Base-by-base conservation (phyloP, 2,113 vertebrate genomes). In the Cryptotis parvus region DNA sequence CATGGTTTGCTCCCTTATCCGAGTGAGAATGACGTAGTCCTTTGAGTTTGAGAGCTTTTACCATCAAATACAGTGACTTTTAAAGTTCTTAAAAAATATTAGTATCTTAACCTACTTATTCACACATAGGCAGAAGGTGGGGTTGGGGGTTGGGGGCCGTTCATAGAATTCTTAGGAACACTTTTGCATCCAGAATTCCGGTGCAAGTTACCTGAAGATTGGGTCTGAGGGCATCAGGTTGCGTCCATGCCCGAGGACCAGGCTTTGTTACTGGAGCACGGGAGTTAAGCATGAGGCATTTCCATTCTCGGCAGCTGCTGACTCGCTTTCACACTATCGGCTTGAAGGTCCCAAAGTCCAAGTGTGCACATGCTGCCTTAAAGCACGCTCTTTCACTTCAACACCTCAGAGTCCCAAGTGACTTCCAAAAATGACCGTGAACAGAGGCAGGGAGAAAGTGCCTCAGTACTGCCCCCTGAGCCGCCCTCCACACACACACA, bases 41-140 rank as follows among this genome's bases (percentile, higher is more conserved):
- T n/a, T 6, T 89, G 41, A 92, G 2, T 69, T 86, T 80, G 72
- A 69, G 82, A 45, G 69, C 49, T 52, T 89, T 91, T 69, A 75
- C 39, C 45, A 74, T 45, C 16, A 90, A 88, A 86, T 66, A 75
- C 68, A 61, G 39, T 78, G 26, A 58, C 86, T n/a, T 76, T 0
- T 68, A 70, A 52, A 69, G 27, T 68, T 74, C 8, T 85, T 58
- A 63, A n/a, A 27, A 63, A 16, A 61, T 43, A n/a, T 4, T 24
- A 91, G 65, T 78, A 31, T 65, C 80, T 84, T 78, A 72, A 85
- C 73, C 9, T 75, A 49, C 14, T 49, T 49, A 49, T 49, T 49
- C 43, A 55, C 9, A 80, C 12, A 49, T 4, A 4, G 20, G 4
- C 4, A 0, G 20, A 43, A 41, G 16, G 31, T 4, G 33, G 16